Evolutionary conservation across 2,113 vertebrate genomes (phyloP).

Genomic region (Thinocorus orbignyianus): DNA sequence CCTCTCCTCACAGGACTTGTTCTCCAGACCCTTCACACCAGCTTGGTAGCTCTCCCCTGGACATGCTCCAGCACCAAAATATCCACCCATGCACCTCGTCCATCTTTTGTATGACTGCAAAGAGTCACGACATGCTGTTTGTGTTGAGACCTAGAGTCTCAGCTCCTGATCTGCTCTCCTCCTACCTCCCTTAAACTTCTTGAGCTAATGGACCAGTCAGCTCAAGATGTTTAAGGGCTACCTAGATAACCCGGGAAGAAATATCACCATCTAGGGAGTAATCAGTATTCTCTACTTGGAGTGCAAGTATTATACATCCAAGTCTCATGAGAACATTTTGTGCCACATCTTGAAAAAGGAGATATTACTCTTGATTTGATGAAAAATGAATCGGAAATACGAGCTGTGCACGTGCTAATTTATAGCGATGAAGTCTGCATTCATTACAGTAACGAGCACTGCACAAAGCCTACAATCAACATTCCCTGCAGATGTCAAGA

Average conservation of each 20-base stretch:
- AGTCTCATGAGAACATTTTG: background rate
- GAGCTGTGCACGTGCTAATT: background rate
- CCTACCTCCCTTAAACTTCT: background rate
- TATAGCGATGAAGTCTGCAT: constrained; percentile 18
- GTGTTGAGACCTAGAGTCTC: background rate
- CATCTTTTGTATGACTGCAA: constrained; percentile 46
- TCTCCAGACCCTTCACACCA: no score
- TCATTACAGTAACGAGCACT: constrained; percentile 41
- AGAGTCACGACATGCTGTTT: background rate
- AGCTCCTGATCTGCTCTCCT: background rate
- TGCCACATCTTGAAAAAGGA: constrained; percentile 12
- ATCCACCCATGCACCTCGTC: background rate
- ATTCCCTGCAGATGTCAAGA: constrained; percentile 25
- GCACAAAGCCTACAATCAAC: constrained; percentile 14
- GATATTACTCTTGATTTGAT: constrained; percentile 24
- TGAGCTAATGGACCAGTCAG: background rate
- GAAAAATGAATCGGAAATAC: constrained; percentile 17
- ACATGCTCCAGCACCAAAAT: no score
- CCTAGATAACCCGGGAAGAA: background rate
- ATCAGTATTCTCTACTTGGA: background rate
- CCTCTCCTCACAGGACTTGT: no score
- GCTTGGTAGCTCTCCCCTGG: no score
- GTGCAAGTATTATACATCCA: background rate
- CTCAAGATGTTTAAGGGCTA: background rate
- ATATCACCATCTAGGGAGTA: background rate